Evolutionary conservation across 2,797 vertebrate species (phyloP).

Genomic region (Gallinago stenura): DNA sequence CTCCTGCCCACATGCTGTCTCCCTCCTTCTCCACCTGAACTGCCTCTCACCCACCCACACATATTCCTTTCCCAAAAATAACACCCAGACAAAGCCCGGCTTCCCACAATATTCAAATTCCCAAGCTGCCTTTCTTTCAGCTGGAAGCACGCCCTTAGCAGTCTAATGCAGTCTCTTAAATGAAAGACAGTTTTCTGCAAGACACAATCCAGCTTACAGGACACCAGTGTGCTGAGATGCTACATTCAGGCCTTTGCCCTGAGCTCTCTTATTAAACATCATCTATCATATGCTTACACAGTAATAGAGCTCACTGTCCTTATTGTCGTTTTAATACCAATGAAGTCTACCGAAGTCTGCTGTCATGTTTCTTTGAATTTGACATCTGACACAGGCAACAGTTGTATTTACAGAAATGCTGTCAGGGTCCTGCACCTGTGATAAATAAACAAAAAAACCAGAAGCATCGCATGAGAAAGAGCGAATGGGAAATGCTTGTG

Average conservation of each 20-base stretch:
- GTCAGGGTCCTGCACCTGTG: neutral
- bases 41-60: neutral
- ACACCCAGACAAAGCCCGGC: conserved; percentile 19
- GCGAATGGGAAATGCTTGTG: neutral
- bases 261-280: neutral
- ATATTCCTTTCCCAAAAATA: conserved; percentile 33
- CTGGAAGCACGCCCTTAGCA: conserved; percentile 16
- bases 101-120: conserved; percentile 47
- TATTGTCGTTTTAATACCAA: neutral
- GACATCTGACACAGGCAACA: neutral
- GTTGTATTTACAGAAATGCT: neutral
- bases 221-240: neutral
- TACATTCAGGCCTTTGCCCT: neutral
- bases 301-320: neutral
- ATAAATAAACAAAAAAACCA: neutral
- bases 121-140: conserved; percentile 26
- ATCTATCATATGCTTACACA: neutral
- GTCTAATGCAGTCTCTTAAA: neutral
- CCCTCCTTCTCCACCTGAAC: conserved; percentile 37
- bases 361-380: neutral
- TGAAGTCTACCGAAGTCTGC: neutral
- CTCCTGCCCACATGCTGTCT: neutral
- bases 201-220: neutral
- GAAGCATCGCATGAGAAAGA: neutral
- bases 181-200: neutral